These are phyloP conservation scores for Heterodera carotae DNA, from an alignment of 1,140 invertebrate species.

Conservation along the genomic window DNA sequence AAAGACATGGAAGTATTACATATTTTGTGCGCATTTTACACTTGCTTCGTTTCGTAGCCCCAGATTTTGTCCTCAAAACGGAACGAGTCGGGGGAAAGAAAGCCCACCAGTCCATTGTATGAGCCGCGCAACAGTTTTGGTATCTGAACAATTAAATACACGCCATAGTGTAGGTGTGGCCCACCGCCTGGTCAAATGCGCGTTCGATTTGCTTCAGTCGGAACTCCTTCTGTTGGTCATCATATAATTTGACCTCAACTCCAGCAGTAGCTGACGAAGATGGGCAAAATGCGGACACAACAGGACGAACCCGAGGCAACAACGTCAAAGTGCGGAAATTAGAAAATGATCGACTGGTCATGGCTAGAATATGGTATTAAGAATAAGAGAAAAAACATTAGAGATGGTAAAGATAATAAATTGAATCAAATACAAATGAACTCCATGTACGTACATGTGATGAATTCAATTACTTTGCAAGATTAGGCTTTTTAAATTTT, in stretches of 20 bases:
- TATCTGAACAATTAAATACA: neutral
- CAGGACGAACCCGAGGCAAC: neutral
- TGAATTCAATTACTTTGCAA: neutral
- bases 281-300: neutral
- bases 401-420: too few relatives aligned
- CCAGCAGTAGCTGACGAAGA: neutral
- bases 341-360: neutral
- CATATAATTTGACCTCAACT: neutral
- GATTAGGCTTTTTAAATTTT: too few relatives aligned
- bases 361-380: too few relatives aligned
- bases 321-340: neutral
- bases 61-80: conserved; percentile 9
- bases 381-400: too few relatives aligned
- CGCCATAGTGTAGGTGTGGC: neutral
- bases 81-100: neutral
- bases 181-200: neutral
- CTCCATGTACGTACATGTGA: too few relatives aligned
- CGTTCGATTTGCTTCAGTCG: conserved; percentile 3
- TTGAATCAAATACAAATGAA: too few relatives aligned
- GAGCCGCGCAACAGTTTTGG: neutral
- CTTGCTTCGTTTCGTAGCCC: neutral
- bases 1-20: neutral
- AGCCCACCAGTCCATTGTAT: neutral
- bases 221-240: neutral
- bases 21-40: neutral